Percentiles rank a stretch among this genome's conserved stretches.
Conservation (phyloP, 2,797 vertebrate genomes). For the Carduelis carduelis region DNA sequence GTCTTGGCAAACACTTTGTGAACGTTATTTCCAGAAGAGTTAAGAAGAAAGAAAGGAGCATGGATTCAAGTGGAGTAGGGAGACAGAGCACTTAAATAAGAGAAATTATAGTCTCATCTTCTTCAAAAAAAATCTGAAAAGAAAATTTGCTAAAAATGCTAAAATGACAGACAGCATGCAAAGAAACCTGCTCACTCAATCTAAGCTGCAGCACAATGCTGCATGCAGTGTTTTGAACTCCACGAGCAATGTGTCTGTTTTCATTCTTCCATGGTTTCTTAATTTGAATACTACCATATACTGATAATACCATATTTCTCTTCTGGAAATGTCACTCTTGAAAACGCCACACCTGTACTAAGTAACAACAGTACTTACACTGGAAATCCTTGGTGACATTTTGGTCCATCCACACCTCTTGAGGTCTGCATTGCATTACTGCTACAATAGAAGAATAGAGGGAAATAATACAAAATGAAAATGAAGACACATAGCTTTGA, state of each 20-base stretch:
- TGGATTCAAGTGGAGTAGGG: neutral
- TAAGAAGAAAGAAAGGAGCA: neutral
- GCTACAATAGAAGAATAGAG: neutral
- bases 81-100: neutral
- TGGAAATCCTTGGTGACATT: neutral
- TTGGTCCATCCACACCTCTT: neutral
- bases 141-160: slow-evolving; percentile 4
- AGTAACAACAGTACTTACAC: neutral
- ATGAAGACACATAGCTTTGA: neutral
- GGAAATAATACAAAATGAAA: neutral
- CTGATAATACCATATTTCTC: neutral
- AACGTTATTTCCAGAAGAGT: neutral
- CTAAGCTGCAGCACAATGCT: neutral
- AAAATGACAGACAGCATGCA: neutral
- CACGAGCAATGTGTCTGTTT: neutral
- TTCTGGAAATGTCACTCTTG: neutral
- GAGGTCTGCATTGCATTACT: neutral
- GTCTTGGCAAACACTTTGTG: neutral
- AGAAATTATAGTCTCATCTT: neutral
- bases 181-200: neutral
- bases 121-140: neutral
- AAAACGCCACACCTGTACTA: neutral
- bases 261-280: neutral
- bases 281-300: neutral
- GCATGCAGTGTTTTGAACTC: neutral